Evolutionary conservation across 2,113 vertebrate genomes (phyloP).

Genomic region (Cyprinodon variegatus): DNA sequence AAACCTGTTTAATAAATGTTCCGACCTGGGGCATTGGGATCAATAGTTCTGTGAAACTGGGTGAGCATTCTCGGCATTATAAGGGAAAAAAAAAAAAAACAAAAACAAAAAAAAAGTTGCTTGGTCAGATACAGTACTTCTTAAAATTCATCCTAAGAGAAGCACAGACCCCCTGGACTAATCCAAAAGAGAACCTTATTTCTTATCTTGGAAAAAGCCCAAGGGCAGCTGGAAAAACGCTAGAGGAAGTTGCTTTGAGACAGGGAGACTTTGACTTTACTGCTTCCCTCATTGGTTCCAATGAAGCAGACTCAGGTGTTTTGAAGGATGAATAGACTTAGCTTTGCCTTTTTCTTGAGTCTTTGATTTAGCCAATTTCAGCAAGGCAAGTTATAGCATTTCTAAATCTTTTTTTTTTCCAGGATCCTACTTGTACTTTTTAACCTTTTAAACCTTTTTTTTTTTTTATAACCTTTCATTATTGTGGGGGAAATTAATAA

Average conservation of each 20-base stretch:
- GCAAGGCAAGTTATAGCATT: not conserved
- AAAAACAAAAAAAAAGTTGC: not conserved
- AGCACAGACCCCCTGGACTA: no score
- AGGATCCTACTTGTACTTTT: not conserved
- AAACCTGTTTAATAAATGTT: not conserved
- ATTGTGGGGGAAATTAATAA: not conserved
- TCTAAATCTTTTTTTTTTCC: not conserved
- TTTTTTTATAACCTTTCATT: not conserved
- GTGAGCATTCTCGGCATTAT: not conserved
- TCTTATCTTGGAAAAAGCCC: not conserved
- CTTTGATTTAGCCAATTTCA: not conserved
- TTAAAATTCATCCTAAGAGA: no score
- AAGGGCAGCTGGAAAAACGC: not conserved
- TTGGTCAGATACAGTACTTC: not conserved
- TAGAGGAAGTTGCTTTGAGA: not conserved
- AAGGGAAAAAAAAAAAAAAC: not conserved
- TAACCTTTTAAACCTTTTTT: not conserved
- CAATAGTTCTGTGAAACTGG: not conserved
- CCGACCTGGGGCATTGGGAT: not conserved
- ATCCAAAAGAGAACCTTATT: not conserved
- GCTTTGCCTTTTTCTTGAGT: not conserved
- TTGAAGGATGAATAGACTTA: not conserved
- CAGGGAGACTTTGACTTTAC: not conserved
- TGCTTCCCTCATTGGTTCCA: not conserved
- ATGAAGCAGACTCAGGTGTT: not conserved